Percentiles rank a stretch among this genome's conserved stretches.
phyloP scores from a whole-genome alignment of 2,797 vertebrate genomes.

The Kryptolebias ocellatus region DNA sequence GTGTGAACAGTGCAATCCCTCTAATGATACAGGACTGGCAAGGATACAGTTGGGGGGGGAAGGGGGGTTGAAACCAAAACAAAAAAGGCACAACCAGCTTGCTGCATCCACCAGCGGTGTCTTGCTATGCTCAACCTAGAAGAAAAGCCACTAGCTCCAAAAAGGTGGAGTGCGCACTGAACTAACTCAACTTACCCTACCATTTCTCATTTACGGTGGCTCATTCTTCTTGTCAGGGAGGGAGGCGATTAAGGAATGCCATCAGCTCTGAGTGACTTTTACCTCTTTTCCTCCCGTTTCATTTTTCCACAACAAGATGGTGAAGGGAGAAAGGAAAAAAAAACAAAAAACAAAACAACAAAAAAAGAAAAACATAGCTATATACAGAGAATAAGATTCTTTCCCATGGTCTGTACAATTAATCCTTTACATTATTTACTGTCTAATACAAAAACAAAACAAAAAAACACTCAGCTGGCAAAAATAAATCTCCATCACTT shows the following conservation, averaged over 20 bases:
- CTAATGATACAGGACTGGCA: constrained; percentile 63
- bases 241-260: constrained; percentile 57
- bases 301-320: constrained; percentile 57
- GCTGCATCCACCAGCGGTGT: constrained; percentile 62
- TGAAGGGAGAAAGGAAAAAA: background rate
- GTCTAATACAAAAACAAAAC: constrained; percentile 68
- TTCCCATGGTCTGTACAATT: constrained; percentile 83
- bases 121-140: constrained; percentile 58
- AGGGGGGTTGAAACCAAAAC: constrained; percentile 45
- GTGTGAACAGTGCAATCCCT: constrained; percentile 74
- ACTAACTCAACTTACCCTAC: constrained; percentile 41
- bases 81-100: constrained; percentile 81
- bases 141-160: constrained; percentile 51
- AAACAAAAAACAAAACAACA: background rate
- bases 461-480: constrained; percentile 50
- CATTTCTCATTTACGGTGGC: constrained; percentile 46
- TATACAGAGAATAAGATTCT: constrained; percentile 79
- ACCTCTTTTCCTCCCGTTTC: constrained; percentile 49
- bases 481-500: constrained; percentile 63
- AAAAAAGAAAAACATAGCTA: constrained; percentile 67
- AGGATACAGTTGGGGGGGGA: constrained; percentile 45
- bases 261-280: constrained; percentile 53
- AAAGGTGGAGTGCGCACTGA: constrained; percentile 31
- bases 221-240: constrained; percentile 40
- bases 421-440: constrained; percentile 85